phyloP scores from a whole-genome alignment of 2,113 vertebrate genomes.

The Vireo altiloquus region DNA sequence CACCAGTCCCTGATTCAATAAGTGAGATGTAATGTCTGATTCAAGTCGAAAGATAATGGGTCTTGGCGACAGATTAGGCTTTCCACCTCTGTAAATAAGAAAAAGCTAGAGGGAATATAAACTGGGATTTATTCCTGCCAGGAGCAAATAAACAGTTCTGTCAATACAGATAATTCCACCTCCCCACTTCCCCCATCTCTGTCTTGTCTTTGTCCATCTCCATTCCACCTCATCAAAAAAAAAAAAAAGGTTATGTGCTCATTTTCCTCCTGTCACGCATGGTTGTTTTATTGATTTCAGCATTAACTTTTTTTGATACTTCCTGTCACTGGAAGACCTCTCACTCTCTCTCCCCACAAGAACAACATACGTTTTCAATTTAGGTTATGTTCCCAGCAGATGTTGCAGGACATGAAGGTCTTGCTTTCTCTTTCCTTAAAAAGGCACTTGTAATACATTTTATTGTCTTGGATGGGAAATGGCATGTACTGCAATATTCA shows the following conservation, averaged over 20 bases:
- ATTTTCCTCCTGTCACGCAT: conserved; percentile 46
- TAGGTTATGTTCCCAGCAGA: conserved; percentile 69
- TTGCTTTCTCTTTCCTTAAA: conserved; percentile 69
- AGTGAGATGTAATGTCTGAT: conserved; percentile 29
- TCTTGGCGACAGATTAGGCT: background rate
- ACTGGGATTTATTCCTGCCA: conserved; percentile 52
- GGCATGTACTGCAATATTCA: conserved; percentile 13
- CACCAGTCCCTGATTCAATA: background rate
- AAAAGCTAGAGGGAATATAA: conserved; percentile 37
- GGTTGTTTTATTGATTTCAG: conserved; percentile 49
- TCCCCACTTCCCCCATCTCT: background rate
- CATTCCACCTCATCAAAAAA: background rate
- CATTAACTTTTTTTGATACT: conserved; percentile 48
- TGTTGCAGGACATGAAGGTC: conserved; percentile 43
- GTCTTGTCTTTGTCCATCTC: background rate
- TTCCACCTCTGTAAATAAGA: conserved; percentile 46
- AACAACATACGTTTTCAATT: conserved; percentile 69
- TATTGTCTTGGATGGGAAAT: conserved; percentile 55
- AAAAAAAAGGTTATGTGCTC: background rate
- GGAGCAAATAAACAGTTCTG: conserved; percentile 52
- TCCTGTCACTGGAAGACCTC: conserved; percentile 48
- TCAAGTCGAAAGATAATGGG: background rate
- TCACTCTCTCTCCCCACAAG: background rate
- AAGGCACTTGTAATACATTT: conserved; percentile 24
- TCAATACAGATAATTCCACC: conserved; percentile 55